Conservation (phyloP, 2,113 vertebrate species). For the Gasterosteus aculeatus region DNA sequence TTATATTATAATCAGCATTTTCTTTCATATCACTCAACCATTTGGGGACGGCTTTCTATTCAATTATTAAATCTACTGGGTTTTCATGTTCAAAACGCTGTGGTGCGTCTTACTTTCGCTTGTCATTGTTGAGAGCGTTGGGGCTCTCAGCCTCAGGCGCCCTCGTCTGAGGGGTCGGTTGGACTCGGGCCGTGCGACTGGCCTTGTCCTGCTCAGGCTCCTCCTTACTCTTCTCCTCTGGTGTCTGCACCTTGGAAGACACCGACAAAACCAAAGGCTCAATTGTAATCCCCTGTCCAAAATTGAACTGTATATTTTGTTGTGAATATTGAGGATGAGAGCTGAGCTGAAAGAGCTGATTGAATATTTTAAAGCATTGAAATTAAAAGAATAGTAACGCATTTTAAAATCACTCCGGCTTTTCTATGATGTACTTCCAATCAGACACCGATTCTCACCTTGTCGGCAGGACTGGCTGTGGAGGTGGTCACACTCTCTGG, state of each 20-base stretch:
- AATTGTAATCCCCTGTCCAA: background rate
- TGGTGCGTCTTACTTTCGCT: constrained; percentile 73
- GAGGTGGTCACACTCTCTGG: constrained; percentile 72
- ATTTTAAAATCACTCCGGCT: background rate
- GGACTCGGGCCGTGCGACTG: constrained; percentile 84
- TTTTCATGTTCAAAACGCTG: background rate
- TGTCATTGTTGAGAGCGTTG: constrained; percentile 65
- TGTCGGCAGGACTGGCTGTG: constrained; percentile 63
- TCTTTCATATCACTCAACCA: background rate
- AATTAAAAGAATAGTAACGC: background rate
- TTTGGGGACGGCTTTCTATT: background rate
- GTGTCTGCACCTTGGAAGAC: constrained; percentile 49
- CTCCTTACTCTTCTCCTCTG: constrained; percentile 74
- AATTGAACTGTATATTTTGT: background rate
- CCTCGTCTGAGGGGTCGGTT: constrained; percentile 81
- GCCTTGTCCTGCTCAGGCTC: constrained; percentile 80
- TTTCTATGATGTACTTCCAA: background rate
- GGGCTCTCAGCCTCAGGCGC: constrained; percentile 75
- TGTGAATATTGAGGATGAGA: background rate
- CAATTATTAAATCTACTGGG: background rate
- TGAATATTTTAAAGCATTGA: background rate
- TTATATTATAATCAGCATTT: background rate
- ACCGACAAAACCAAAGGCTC: background rate
- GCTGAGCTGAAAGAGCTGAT: background rate
- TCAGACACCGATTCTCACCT: constrained; percentile 55